phyloP scores from a whole-genome alignment of 2,888 invertebrate genomes.

The Saturnia pavonia region DNA sequence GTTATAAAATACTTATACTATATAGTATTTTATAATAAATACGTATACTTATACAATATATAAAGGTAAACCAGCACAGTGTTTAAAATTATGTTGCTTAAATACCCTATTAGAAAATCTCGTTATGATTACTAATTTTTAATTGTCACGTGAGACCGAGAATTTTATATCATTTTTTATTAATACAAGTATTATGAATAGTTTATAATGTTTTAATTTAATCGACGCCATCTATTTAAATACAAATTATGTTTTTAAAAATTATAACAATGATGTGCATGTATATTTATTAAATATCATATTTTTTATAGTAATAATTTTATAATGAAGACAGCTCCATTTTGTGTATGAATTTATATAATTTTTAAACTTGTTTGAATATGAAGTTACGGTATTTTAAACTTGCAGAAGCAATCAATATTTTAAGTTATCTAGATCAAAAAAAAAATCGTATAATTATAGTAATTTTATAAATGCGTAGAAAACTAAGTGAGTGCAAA shows the following conservation, averaged over 20 bases:
- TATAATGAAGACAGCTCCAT: conserved; percentile 11
- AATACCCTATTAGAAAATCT: background rate
- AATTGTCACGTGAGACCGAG: background rate
- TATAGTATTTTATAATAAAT: background rate
- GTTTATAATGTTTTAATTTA: background rate
- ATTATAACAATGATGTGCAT: background rate
- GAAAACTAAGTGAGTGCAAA: conserved; percentile 39
- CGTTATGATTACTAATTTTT: background rate
- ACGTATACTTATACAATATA: background rate
- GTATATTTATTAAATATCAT: conserved; percentile 5
- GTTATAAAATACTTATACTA: background rate
- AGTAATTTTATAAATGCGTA: conserved; percentile 56
- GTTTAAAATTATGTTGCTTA: background rate
- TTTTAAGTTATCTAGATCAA: conserved; percentile 68
- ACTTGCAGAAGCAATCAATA: conserved; percentile 15
- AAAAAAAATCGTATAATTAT: conserved; percentile 48
- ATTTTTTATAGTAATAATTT: conserved; percentile 8
- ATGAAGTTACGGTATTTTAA: background rate
- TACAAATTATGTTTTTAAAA: background rate
- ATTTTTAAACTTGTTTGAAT: conserved; percentile 17
- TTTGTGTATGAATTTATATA: conserved; percentile 11
- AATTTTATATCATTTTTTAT: background rate
- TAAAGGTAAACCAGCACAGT: background rate
- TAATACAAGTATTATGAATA: background rate
- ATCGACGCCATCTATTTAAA: background rate